Evolutionary conservation across 2,113 vertebrate genomes (phyloP), one percentile per base, ranked within the genome.

Genomic region (Thinocorus orbignyianus): DNA sequence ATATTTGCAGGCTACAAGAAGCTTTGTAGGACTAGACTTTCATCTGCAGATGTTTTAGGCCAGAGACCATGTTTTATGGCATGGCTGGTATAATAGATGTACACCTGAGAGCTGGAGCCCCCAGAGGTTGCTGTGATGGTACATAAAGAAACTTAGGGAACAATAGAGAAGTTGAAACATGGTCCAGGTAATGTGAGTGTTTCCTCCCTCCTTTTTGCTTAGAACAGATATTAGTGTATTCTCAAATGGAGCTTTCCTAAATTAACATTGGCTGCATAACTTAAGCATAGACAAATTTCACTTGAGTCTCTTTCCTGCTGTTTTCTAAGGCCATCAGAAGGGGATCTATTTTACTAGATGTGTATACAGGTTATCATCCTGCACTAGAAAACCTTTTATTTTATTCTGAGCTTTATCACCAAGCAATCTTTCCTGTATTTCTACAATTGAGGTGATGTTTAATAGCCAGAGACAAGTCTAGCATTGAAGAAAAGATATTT

Each of bases 391-490:
- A 35, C 55, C 35, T 93, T 76, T 68, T 33, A 4, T 94, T 92
- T 93, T 66, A 35, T 52, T 85, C 68, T 42, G 42, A 88, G 33
- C 62, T 94, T 90, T 62, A 83, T 58, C 64, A 74, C 60, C n/a
- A 9, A 74, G 79, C 51, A 71, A 82, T 90, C 76, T 90, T 86
- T 51, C 81, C 77, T 76, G 74, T 70, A 70, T 73, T 86, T 66
- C 85, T 71, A 37, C 74, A 86, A 30, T 17, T 83, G 74, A 87
- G 72, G 76, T 73, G 76, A 74, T 88, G 51, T 88, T 93, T 90
- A 90, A 94, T 86, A 88, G 64, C 78, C 72, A 86, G 82, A 64
- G 81, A 92, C 87, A 94, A 71, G 72, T 25, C 55, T 51, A 55
- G 79, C 79, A 74, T 7, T 73, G 68, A 78, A 82, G 55, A 81